A percentile compares a stretch with the other conserved stretches of the same genome.
These are phyloP conservation scores for Megalopta genalis DNA, from an alignment of 1,140 invertebrate genomes.

Conservation along the genomic window DNA sequence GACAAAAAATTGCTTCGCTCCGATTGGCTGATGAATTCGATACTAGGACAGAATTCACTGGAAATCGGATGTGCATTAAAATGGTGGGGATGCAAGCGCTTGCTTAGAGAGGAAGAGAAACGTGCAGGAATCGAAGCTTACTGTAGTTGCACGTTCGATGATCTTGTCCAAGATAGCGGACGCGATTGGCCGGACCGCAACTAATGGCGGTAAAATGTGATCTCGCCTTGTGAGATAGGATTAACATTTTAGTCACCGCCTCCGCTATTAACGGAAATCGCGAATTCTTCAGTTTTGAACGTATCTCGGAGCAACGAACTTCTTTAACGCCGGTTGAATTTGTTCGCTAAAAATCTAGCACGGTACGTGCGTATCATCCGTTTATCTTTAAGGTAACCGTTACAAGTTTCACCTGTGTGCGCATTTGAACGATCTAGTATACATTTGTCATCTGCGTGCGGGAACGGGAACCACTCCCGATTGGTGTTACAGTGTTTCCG, in stretches of 20 bases:
- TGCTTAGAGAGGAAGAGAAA: too few relatives aligned
- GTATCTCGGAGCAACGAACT: slow-evolving; percentile 39
- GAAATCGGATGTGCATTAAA: too few relatives aligned
- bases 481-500: slow-evolving; percentile 47
- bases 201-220: not conserved
- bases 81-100: too few relatives aligned
- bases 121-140: too few relatives aligned
- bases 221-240: slow-evolving; percentile 14
- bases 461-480: slow-evolving; percentile 67
- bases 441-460: slow-evolving; percentile 67
- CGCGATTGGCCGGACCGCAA: slow-evolving; percentile 16
- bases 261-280: slow-evolving; percentile 26
- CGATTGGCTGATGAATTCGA: too few relatives aligned
- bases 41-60: too few relatives aligned
- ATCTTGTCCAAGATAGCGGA: slow-evolving; percentile 18
- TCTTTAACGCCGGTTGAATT: slow-evolving; percentile 12
- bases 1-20: too few relatives aligned
- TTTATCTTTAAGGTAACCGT: slow-evolving; percentile 58
- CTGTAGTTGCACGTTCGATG: too few relatives aligned
- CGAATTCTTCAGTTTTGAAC: slow-evolving; percentile 37
- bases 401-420: slow-evolving; percentile 65
- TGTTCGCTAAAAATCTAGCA: not conserved
- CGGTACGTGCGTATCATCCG: slow-evolving; percentile 27
- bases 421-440: slow-evolving; percentile 62
- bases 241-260: slow-evolving; percentile 24